phyloP scores from a whole-genome alignment of 2,797 vertebrate species.

The Nannoperca obscura region DNA sequence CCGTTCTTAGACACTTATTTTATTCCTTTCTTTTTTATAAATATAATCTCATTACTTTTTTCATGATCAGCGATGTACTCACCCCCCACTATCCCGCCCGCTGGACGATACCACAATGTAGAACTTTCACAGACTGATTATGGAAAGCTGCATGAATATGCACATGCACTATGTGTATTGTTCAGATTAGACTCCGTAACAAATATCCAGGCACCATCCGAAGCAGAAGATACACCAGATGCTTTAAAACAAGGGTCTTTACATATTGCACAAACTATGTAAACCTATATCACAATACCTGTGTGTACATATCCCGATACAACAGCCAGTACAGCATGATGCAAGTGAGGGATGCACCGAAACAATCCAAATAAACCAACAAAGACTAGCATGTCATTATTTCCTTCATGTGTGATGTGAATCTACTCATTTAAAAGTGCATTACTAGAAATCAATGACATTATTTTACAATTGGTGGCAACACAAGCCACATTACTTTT shows the following conservation, averaged over 20 bases:
- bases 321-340: not conserved
- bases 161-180: not conserved
- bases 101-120: not conserved
- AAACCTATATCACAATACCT: not conserved
- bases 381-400: too few species aligned
- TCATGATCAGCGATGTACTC: not conserved
- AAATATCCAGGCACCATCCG: too few species aligned
- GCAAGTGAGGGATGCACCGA: not conserved
- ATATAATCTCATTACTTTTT: not conserved
- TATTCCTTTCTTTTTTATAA: not conserved
- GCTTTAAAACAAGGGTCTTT: not conserved
- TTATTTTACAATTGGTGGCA: not conserved
- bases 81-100: too few species aligned
- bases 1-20: not conserved
- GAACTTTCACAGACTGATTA: not conserved
- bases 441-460: not conserved
- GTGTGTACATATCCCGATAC: not conserved
- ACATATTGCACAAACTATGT: not conserved
- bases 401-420: too few species aligned
- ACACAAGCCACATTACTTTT: not conserved
- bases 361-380: not conserved
- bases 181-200: too few species aligned
- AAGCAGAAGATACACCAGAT: not conserved
- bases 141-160: too few species aligned
- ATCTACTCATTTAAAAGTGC: not conserved